Evolutionary conservation across 2,888 invertebrate genomes (phyloP).

Genomic region (Rhabditoides inermis): DNA sequence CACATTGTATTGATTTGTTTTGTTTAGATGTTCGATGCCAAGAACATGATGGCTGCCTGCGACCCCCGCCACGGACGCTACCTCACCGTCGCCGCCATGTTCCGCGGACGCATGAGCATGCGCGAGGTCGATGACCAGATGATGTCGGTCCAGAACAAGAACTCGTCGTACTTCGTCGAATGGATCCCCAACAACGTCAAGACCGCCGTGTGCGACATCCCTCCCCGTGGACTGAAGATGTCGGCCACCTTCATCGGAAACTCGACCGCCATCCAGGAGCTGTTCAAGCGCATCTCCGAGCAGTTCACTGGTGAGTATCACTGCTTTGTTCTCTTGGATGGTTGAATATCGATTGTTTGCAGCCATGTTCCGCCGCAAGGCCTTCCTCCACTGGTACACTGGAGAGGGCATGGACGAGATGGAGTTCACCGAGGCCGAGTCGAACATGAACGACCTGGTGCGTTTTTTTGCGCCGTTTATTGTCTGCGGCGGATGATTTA

Average conservation of each 20-base stretch:
- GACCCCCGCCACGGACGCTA: conserved; percentile 58
- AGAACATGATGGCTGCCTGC: conserved; percentile 60
- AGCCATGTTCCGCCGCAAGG: conserved; percentile 86
- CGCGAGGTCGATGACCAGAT: conserved; percentile 42
- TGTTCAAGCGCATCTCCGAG: conserved; percentile 77
- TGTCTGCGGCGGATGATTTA: too few relatives aligned
- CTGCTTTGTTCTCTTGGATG: not conserved
- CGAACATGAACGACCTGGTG: conserved; percentile 72
- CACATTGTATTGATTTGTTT: not conserved
- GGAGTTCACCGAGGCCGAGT: conserved; percentile 91
- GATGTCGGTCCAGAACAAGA: conserved; percentile 42
- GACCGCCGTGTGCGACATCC: conserved; percentile 87
- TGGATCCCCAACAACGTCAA: conserved; percentile 70
- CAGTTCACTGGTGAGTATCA: conserved; percentile 63
- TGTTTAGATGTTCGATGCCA: conserved; percentile 62
- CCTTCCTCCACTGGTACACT: conserved; percentile 92
- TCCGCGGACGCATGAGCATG: conserved; percentile 62
- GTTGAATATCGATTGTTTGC: too few relatives aligned
- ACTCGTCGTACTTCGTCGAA: conserved; percentile 42
- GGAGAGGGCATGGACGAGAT: conserved; percentile 94
- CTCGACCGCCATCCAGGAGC: conserved; percentile 77
- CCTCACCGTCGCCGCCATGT: conserved; percentile 61
- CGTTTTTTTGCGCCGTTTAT: not conserved
- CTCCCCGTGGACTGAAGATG: conserved; percentile 78
- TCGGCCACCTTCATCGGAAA: conserved; percentile 85